Conservation (phyloP, 2,113 vertebrate species). For the Phyllopteryx taeniolatus region DNA sequence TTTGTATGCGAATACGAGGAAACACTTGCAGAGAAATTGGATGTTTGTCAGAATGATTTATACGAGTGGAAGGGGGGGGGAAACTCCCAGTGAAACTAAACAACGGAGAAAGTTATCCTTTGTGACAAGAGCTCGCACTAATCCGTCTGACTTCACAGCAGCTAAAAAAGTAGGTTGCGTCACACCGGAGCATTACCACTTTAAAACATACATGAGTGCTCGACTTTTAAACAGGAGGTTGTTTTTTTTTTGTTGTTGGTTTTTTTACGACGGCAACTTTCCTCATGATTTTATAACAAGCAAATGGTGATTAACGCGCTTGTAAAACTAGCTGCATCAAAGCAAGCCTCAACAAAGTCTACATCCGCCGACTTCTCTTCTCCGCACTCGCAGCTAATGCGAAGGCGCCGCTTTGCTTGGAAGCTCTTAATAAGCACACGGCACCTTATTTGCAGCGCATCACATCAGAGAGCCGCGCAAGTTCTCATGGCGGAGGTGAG, state of each 20-base stretch:
- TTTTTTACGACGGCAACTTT: conserved; percentile 1
- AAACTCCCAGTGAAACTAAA: conserved; percentile 76
- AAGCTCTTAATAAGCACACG: conserved; percentile 69
- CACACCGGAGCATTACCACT: conserved; percentile 53
- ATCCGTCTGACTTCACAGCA: conserved; percentile 70
- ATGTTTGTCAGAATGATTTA: conserved; percentile 79
- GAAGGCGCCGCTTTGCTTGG: conserved; percentile 66
- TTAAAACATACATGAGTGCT: background rate
- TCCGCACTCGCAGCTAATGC: conserved; percentile 67
- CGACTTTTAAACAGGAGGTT: background rate
- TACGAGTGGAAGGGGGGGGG: conserved; percentile 70
- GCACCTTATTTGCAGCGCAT: conserved; percentile 71
- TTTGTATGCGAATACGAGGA: conserved; percentile 33
- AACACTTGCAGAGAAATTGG: conserved; percentile 48
- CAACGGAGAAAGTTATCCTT: conserved; percentile 74
- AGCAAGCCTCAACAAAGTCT: conserved; percentile 60
- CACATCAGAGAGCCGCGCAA: conserved; percentile 66
- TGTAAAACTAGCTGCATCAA: conserved; percentile 62
- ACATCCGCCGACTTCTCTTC: conserved; percentile 47
- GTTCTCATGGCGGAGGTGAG: conserved; percentile 66
- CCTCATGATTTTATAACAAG: conserved; percentile 50
- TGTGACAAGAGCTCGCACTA: conserved; percentile 65
- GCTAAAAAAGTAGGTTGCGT: conserved; percentile 67
- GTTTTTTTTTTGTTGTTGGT: background rate
- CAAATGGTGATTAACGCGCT: conserved; percentile 56